These are phyloP conservation scores for Resseliella maxima DNA, from an alignment of 2,888 invertebrate species.

Conservation along the genomic window DNA sequence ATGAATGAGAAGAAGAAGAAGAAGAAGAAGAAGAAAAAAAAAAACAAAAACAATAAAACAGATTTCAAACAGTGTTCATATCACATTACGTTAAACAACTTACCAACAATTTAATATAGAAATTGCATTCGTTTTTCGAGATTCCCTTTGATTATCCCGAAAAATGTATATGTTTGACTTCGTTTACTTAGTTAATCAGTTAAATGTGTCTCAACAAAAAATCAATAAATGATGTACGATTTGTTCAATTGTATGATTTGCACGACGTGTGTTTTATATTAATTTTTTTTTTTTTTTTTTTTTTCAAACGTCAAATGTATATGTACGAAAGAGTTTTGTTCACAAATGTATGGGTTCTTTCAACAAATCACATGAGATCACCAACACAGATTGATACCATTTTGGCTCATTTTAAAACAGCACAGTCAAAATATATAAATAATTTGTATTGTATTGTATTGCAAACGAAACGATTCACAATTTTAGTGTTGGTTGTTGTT, in stretches of 20 bases:
- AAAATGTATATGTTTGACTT: slow-evolving; percentile 13
- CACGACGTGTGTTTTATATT: not conserved
- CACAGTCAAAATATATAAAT: slow-evolving; percentile 33
- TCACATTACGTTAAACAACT: not conserved
- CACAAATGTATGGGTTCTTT: not conserved
- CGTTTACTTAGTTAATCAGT: not conserved
- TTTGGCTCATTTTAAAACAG: slow-evolving; percentile 39
- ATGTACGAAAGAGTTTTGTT: not conserved
- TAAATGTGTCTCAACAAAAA: not conserved
- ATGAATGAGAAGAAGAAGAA: not conserved
- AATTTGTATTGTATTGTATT: not conserved
- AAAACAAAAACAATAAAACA: not conserved
- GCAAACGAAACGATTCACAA: not conserved
- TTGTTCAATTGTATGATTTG: not conserved
- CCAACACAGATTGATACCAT: slow-evolving; percentile 4
- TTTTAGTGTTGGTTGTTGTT: not conserved
- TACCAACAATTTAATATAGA: slow-evolving; percentile 34
- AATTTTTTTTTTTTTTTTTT: not conserved
- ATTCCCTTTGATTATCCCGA: slow-evolving; percentile 7
- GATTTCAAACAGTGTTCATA: not conserved
- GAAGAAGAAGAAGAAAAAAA: not conserved
- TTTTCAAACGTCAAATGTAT: not conserved
- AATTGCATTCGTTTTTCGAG: slow-evolving; percentile 46
- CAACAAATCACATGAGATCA: slow-evolving; percentile 44
- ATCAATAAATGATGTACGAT: not conserved